phyloP scores from a whole-genome alignment of 1,140 invertebrate species.

The Sycobia sp. region DNA sequence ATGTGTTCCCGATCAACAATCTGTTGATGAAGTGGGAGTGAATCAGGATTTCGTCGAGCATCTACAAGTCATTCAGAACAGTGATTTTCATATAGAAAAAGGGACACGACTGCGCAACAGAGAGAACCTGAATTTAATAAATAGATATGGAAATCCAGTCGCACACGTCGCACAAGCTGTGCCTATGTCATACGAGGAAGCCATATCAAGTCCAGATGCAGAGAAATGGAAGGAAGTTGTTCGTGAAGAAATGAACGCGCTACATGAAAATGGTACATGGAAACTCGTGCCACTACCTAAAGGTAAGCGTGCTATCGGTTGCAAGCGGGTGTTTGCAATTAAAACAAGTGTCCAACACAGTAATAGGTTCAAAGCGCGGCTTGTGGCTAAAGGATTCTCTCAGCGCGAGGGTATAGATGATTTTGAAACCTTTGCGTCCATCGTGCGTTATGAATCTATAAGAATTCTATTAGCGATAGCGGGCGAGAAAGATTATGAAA shows the following conservation, averaged over 20 bases:
- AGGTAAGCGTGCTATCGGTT: neutral
- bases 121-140: neutral
- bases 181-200: neutral
- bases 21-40: neutral
- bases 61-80: neutral
- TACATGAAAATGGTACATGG: too few relatives aligned
- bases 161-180: neutral
- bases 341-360: neutral
- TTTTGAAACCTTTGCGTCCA: neutral
- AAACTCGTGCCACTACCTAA: neutral
- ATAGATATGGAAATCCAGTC: too few relatives aligned
- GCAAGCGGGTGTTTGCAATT: neutral
- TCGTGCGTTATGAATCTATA: too few relatives aligned
- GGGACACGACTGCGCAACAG: neutral
- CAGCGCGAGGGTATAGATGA: neutral
- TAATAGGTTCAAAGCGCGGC: neutral
- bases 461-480: too few relatives aligned
- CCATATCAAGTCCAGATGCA: neutral
- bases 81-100: neutral
- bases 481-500: neutral
- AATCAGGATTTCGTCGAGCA: neutral
- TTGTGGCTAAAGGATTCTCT: neutral
- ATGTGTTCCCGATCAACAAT: neutral
- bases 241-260: too few relatives aligned
- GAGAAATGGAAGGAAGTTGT: neutral